These are phyloP conservation scores for Proteles cristata DNA, from an alignment of 2,113 vertebrate genomes.

Conservation along the genomic window DNA sequence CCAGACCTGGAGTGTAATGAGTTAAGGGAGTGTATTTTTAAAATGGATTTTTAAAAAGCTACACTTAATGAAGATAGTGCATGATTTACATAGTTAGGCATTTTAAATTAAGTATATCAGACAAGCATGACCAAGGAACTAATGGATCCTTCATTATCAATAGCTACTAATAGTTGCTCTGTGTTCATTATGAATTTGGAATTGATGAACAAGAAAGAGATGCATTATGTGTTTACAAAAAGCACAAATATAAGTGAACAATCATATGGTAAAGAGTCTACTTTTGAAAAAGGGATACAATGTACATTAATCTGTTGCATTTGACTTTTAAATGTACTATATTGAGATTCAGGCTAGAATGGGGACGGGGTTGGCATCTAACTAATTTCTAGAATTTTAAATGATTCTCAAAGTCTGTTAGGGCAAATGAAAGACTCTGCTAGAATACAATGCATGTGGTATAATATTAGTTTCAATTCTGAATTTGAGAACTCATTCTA, in stretches of 20 bases:
- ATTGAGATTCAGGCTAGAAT: not conserved
- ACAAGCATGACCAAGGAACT: not conserved
- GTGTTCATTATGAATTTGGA: not conserved
- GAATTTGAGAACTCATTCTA: not conserved
- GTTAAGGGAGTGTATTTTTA: not conserved
- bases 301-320: not conserved
- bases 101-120: conserved; percentile 20
- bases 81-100: not conserved
- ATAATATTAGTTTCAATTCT: not conserved
- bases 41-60: not conserved
- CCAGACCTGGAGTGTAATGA: not conserved
- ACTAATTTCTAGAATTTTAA: not conserved
- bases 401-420: not conserved
- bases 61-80: not conserved
- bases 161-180: not conserved
- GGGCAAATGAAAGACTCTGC: not conserved
- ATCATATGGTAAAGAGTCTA: not conserved
- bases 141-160: not conserved
- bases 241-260: not conserved
- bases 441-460: not conserved
- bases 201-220: not conserved
- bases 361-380: not conserved
- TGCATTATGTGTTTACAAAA: not conserved
- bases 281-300: not conserved
- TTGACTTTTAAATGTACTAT: not conserved